Evolutionary conservation across 2,888 invertebrate genomes (phyloP).

Genomic region (Eupeodes luniger): DNA sequence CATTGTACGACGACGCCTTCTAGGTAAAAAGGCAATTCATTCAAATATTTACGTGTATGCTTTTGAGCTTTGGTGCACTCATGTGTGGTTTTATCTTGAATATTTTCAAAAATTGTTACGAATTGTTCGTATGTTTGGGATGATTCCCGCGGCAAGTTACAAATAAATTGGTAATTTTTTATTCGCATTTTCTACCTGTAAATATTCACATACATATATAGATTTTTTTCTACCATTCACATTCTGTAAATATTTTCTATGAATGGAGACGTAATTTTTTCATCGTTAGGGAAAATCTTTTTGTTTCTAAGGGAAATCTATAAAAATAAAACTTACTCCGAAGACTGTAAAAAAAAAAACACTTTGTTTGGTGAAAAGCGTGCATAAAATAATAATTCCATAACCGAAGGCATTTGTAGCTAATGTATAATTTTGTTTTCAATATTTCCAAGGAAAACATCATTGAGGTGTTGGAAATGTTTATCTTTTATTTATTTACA

Average conservation of each 20-base stretch:
- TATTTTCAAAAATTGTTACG: too few relatives aligned
- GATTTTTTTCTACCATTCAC: not conserved
- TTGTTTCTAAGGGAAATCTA: not conserved
- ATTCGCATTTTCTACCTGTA: not conserved
- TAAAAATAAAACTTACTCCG: not conserved
- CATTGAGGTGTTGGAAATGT: not conserved
- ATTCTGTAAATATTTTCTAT: not conserved
- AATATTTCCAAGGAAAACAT: not conserved
- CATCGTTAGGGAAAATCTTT: not conserved
- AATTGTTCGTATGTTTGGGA: too few relatives aligned
- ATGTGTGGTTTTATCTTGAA: too few relatives aligned
- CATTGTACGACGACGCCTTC: not conserved
- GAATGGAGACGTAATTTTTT: slow-evolving; percentile 8
- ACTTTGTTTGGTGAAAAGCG: not conserved
- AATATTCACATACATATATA: not conserved
- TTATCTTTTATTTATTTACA: not conserved
- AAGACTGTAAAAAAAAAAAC: not conserved
- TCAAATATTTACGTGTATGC: too few relatives aligned
- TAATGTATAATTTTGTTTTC: too few relatives aligned
- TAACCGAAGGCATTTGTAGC: not conserved
- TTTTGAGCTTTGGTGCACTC: too few relatives aligned
- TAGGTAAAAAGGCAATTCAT: too few relatives aligned
- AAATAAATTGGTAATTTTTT: not conserved
- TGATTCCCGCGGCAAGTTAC: not conserved
- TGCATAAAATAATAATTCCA: not conserved